Evolutionary conservation across 2,797 vertebrate species (phyloP), one percentile per base, ranked within the genome.

Genomic region (Columba guinea): DNA sequence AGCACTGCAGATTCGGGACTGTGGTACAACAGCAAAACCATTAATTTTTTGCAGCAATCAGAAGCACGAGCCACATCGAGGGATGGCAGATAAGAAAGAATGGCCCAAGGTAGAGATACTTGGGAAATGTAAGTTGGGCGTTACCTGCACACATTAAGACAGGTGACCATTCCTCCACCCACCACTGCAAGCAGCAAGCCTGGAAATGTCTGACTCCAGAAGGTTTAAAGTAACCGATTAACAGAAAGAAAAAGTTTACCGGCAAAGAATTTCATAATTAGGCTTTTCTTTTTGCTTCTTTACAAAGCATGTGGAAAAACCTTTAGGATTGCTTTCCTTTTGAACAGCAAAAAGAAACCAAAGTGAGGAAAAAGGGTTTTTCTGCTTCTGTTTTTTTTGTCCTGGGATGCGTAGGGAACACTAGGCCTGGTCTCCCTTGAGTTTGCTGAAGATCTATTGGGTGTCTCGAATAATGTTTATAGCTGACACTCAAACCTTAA

Each of bases 401-500:
- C 71, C 41, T 65, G 82, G 35, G 49, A 87, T 35, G 26, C 2
- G 4, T 15, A 44, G 37, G 64, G 56, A 94, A 77, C 77, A 58
- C 35, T 35, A 84, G 17, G 63, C 13, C 48, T 49, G 22, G 13
- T 73, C 52, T 93, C 62, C 67, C 48, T 81, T 60, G 39, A 76
- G 70, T 64, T 82, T 87, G 39, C 53, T 88, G 76, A 48, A 95
- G 71, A 92, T 74, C 74, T 87, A 44, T 44, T 68, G 63, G 68
- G 88, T 94, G 74, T 80, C 90, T 90, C 46, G 59, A 81, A 89
- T 5, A 0, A 85, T 87, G 93, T 91, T 93, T 93, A 93, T 34
- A 89, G 83, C 58, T 7, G 0, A 73, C 85, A 82, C 53, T 95
- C 77, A 93, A 87, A 87, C 51, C 75, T 79, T 92, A 93, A 87